Evolutionary conservation across 30 jellyfish, hydroid and myxozoan species (phyloP), one percentile per base, ranked within the genome.

Genomic region (Mastigias papua): DNA sequence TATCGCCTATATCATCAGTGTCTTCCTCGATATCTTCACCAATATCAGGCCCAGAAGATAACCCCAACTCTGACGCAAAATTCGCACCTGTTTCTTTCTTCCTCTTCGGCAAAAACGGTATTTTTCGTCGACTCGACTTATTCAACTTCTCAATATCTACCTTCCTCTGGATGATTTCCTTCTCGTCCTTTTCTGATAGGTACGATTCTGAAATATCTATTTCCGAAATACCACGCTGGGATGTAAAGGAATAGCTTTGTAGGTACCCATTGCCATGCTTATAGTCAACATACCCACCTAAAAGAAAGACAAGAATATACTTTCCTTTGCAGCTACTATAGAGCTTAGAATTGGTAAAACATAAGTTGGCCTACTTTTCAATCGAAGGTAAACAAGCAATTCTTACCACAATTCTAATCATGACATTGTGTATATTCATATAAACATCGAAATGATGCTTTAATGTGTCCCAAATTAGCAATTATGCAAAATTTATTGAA

Each of bases 131-230:
- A 57, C 57, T 42, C 50, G 80, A 26, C 31, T 83, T 83, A 74
- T 57, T 69, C 23, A 63, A 34, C 32, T 60, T 77, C 16, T 77
- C 88, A 2, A 35, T 20, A 31, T 77, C 88, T n/a, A 8, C 62
- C 34, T 37, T 83, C 46, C 27, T 69, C 34, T 69, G 73, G 58
- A 19, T 83, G 10, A 83, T 49, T 35, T 83, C 92, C 34, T 83
- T 34, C 30, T 57, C 86, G 32, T 83, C 86, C 34, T 67, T 62
- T 29, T 75, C 86, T 17, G 86, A 67, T 58, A 83, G 54, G 34
- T 83, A 83, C 48, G 92, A 83, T 64, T 83, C 92, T 4, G 92
- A 83, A 20, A 87, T 87, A 46, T 87, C 96, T 1, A 28, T 69
- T 34, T 87, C 96, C n/a, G 90, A 69, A n/a, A 87, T 87, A 51